Evolutionary conservation across 1,140 invertebrate species (phyloP).

Genomic region (Andricus grossulariae): DNA sequence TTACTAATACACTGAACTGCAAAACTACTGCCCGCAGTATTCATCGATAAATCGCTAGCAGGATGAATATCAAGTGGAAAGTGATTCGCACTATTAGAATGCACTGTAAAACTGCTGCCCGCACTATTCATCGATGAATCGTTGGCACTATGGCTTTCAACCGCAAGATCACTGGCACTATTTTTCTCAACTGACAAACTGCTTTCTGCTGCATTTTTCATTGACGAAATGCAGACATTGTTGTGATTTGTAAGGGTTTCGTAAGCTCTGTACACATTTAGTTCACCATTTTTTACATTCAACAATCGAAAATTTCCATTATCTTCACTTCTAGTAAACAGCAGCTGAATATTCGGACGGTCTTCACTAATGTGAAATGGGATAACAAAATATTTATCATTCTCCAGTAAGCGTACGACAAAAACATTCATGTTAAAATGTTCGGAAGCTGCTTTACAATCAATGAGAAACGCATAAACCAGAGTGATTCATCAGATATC

Average conservation of each 20-base stretch:
- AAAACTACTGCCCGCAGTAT: too few species aligned
- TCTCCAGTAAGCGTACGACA: not conserved
- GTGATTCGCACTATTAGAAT: too few species aligned
- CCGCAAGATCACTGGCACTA: not conserved
- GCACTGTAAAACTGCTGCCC: too few species aligned
- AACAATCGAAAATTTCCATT: not conserved
- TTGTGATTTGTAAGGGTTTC: too few species aligned
- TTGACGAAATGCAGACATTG: not conserved
- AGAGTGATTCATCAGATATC: not conserved
- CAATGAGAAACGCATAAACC: not conserved
- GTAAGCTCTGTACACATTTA: not conserved
- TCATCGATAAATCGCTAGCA: not conserved
- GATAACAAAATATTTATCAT: not conserved
- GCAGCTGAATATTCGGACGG: not conserved
- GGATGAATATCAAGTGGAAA: not conserved
- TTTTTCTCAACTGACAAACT: not conserved
- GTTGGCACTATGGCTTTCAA: not conserved
- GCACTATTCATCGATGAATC: not conserved
- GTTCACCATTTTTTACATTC: not conserved
- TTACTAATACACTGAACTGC: too few species aligned
- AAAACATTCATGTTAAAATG: not conserved
- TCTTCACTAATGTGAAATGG: not conserved
- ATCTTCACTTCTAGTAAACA: not conserved
- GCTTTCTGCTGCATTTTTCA: not conserved
- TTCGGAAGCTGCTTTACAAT: not conserved